phyloP scores from a whole-genome alignment of 2,797 vertebrate genomes.

The Streptopelia turtur region DNA sequence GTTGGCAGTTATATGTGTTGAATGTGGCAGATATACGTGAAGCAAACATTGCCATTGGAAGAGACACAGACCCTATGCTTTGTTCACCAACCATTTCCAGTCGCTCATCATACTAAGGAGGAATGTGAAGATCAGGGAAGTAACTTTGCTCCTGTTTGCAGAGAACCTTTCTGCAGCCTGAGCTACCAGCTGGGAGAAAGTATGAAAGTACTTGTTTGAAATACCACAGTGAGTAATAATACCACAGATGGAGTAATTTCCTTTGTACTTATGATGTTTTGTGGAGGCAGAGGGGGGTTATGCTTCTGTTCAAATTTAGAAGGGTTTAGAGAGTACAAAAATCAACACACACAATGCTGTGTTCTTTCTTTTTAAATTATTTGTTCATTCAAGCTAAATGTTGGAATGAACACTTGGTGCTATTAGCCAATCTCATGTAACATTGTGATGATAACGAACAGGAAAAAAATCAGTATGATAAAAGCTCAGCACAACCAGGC shows the following conservation, averaged over 20 bases:
- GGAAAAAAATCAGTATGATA: not conserved
- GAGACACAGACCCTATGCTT: not conserved
- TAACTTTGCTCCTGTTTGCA: not conserved
- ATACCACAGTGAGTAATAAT: not conserved
- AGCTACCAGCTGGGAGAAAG: not conserved
- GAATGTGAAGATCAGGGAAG: not conserved
- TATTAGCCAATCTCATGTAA: not conserved
- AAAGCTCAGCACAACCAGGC: not conserved
- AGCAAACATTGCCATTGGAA: not conserved
- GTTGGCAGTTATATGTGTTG: constrained; percentile 3
- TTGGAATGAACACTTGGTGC: not conserved
- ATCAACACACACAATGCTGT: not conserved
- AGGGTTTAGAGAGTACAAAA: not conserved
- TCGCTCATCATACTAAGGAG: not conserved
- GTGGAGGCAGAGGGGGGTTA: not conserved
- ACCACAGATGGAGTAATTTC: not conserved
- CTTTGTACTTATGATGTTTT: not conserved
- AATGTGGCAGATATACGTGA: not conserved
- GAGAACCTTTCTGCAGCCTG: not conserved
- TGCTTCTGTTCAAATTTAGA: not conserved
- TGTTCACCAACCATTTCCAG: not conserved
- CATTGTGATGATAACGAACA: not conserved
- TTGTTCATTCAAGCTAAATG: not conserved
- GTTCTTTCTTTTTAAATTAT: not conserved
- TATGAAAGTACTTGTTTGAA: not conserved